Evolutionary conservation across 92 coral and sea anemone genomes (phyloP).

Genomic region (Galaxea fascicularis): DNA sequence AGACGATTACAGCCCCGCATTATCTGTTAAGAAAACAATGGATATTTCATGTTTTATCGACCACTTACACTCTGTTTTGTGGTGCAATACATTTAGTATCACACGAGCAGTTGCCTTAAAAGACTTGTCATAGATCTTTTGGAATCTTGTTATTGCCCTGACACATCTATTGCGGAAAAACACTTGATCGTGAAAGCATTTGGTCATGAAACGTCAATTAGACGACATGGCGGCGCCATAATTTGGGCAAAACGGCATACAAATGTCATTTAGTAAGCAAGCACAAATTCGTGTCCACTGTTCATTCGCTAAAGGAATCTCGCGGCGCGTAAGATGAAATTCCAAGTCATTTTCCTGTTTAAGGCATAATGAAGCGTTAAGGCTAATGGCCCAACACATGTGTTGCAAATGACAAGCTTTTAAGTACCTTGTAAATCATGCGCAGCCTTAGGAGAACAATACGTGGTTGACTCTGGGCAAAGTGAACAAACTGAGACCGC

Average conservation of each 20-base stretch:
- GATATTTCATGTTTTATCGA: constrained; percentile 29
- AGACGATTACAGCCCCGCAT: constrained; percentile 28
- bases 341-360: background rate
- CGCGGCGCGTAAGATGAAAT: background rate
- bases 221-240: constrained; percentile 34
- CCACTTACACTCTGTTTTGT: constrained; percentile 1
- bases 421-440: constrained; percentile 26
- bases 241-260: constrained; percentile 6
- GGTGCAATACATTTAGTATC: constrained; percentile 21
- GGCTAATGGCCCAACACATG: constrained; percentile 9
- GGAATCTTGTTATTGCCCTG: constrained; percentile 24
- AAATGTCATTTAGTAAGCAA: background rate
- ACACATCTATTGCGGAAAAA: constrained; percentile 10
- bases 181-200: constrained; percentile 31
- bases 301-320: background rate
- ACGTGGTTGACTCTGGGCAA: background rate
- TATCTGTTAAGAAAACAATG: constrained; percentile 49
- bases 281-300: background rate
- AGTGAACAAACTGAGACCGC: constrained; percentile 20
- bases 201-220: constrained; percentile 23
- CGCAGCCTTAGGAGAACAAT: background rate
- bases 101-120: background rate
- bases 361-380: background rate
- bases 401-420: constrained; percentile 23
- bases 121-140: background rate